Evolutionary conservation across 2,113 vertebrate species (phyloP), one percentile per base, ranked within the genome.

Genomic region (Bombycilla garrulus): DNA sequence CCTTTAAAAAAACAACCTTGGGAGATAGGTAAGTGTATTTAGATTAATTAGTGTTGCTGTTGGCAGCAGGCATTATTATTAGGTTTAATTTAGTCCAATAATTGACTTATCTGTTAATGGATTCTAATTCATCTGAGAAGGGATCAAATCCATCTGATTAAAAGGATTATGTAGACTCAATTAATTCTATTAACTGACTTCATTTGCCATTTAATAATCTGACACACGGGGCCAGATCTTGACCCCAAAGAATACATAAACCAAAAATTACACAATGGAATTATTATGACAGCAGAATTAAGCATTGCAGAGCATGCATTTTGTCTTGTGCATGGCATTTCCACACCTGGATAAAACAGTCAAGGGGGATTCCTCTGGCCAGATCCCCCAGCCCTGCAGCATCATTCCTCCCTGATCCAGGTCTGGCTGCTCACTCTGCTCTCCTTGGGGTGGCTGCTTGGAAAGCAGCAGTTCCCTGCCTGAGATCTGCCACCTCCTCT

Each of bases 21-120:
- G 87, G 88, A 96, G 92, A 96, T 88, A 96, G 92, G 90, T 88
- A 95, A 94, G 66, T 96, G 92, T 95, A 87, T 93, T 91, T 91
- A 96, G 90, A 97, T 96, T 95, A 97, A 93, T 96, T 96, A 94
- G 91, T 9, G 62, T 91, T 93, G 92, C 93, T 96, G 88, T 66
- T 66, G 95, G 95, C 83, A 95, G 88, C 61, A 92, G 84, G 92
- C 85, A 93, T 94, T 94, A 94, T 94, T 96, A 95, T 81, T 94
- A 95, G 82, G 96, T 91, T 92, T 93, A 95, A 96, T 96, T 95
- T 96, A 95, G 83, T 81, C 89, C 89, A 93, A 93, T 96, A 96
- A 96, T 94, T 96, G 93, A 96, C 69, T 95, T 96, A 96, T 94
- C 91, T 94, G 87, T 86, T 97, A 95, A 96, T 94, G 96, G 91